Percentiles rank a stretch among this genome's conserved stretches.
Conservation (phyloP, 2,113 vertebrate genomes). For the Nycticryphes semicollaris region DNA sequence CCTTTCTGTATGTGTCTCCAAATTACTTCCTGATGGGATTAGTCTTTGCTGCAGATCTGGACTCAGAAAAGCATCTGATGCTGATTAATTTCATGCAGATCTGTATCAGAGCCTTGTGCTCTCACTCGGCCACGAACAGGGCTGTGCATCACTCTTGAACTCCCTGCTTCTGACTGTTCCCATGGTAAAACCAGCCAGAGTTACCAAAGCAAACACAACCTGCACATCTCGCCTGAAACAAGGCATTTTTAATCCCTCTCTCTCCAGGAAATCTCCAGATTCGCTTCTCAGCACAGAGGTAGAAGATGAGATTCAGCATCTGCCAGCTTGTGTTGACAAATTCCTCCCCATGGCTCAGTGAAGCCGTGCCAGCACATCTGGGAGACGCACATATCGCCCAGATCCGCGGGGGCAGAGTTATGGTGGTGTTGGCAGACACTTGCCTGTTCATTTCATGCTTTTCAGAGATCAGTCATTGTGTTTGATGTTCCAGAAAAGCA, state of each 20-base stretch:
- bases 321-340: neutral
- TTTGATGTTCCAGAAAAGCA: conserved; percentile 23
- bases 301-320: neutral
- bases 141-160: neutral
- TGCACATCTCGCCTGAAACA: neutral
- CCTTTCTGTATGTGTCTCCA: neutral
- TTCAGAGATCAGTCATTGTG: conserved; percentile 8
- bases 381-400: neutral
- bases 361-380: neutral
- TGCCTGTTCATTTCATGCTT: neutral
- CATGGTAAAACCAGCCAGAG: neutral
- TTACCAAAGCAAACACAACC: neutral
- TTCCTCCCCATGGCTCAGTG: neutral
- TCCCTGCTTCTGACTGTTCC: neutral
- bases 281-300: neutral
- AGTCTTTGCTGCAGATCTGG: neutral
- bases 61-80: neutral
- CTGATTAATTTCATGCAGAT: neutral
- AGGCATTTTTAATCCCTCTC: neutral
- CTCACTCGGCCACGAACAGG: neutral
- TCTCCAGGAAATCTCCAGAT: neutral
- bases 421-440: neutral
- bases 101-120: neutral
- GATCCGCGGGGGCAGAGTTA: neutral
- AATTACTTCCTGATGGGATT: neutral